Base-by-base conservation (phyloP, 2,888 invertebrate genomes). In the Stramonita haemastoma region DNA sequence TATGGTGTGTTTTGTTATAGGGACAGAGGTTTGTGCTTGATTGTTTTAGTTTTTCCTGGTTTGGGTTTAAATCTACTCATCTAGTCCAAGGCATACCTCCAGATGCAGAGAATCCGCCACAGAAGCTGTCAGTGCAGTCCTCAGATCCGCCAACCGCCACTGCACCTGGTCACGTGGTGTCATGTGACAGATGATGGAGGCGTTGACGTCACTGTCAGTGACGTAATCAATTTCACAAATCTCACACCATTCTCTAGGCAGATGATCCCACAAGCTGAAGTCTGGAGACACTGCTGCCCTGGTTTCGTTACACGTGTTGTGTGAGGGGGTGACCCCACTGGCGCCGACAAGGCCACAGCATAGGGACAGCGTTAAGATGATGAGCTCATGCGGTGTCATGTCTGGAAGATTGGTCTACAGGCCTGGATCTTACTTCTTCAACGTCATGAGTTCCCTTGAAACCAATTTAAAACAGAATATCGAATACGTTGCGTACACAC, bases 131-230 rank as follows among this genome's bases (percentile, higher is more conserved):
- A 87, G 70, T 0, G 83, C 70, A 11, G 85, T 56, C n/a, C 85
- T 22, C 13, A 89, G 85, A 32, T 89, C 89, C 5, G 73, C 85
- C 70, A 89, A n/a, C 29, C 84, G 85, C 89, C 89, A 89, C 46
- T 85, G 66, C 70, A 66, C 73, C 13, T 34, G 46, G 22, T 84
- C 85, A n/a, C 60, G n/a, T 22, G 84, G 36, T 13, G 36, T 89
- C 73, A 89, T 73, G 89, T 89, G 85, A 85, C 89, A 89, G 17
- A 26, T 81, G 34, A 87, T 46, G 36, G 81, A 60, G 29, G 60
- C 87, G 34, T 87, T 32, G 60, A 87, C 87, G 81, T 81, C 87
- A 87, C 17, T 11, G 60, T 56, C 29, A 5, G 4, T 29, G 26
- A 46, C 73, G 29, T 87, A 66, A 34, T 86, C 86, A 0, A 86